Conservation (phyloP, 1,140 invertebrate species). For the Glossosoma conforme region DNA sequence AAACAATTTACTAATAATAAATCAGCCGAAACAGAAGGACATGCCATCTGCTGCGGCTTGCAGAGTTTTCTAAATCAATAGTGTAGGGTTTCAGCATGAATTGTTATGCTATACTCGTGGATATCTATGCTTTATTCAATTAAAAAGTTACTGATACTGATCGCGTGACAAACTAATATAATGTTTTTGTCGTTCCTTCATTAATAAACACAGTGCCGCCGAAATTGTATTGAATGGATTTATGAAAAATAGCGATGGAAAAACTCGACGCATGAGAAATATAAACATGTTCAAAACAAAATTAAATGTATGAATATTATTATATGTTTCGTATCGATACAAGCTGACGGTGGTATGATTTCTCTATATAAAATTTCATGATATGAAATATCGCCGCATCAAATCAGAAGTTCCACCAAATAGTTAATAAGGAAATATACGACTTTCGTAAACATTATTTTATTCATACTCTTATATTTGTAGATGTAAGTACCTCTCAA, state of each 20-base stretch:
- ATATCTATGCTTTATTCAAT: conserved; percentile 27
- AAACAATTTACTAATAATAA: too few relatives aligned
- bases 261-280: neutral
- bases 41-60: too few relatives aligned
- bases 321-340: neutral
- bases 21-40: too few relatives aligned
- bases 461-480: neutral
- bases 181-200: conserved; percentile 24
- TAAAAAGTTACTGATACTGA: conserved; percentile 30
- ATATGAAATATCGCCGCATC: too few relatives aligned
- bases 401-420: too few relatives aligned
- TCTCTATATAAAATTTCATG: neutral
- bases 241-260: neutral
- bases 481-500: neutral
- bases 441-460: neutral
- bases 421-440: neutral
- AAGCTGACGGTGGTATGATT: neutral
- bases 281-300: neutral
- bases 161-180: conserved; percentile 24
- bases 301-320: neutral
- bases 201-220: conserved; percentile 22
- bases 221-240: conserved; percentile 7
- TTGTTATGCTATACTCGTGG: neutral
- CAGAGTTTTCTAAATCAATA: too few relatives aligned
- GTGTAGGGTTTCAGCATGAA: too few relatives aligned